These are phyloP conservation scores for Epirrita christyi DNA, from an alignment of 2,888 invertebrate genomes.

Conservation along the genomic window DNA sequence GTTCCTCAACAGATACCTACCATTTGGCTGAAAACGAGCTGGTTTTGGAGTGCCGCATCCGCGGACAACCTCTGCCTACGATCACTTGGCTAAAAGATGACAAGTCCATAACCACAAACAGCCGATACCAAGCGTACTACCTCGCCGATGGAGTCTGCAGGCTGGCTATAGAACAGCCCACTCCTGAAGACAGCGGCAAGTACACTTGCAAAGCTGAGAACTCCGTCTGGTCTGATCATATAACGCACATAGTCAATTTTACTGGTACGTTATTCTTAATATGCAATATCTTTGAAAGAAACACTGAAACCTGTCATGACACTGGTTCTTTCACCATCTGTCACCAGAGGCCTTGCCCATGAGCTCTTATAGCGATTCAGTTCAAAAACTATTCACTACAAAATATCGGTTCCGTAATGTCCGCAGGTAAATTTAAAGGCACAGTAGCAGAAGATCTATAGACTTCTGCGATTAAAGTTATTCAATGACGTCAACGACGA, in stretches of 20 bases:
- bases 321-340: no score
- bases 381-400: no score
- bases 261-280: conserved; percentile 75
- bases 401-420: no score
- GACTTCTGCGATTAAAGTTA: no score
- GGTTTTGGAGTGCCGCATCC: conserved; percentile 91
- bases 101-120: conserved; percentile 77
- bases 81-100: conserved; percentile 92
- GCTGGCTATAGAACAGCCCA: conserved; percentile 87
- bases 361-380: no score
- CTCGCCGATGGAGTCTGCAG: conserved; percentile 90
- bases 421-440: no score
- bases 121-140: conserved; percentile 87
- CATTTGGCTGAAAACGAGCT: conserved; percentile 89
- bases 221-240: conserved; percentile 89
- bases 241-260: conserved; percentile 89
- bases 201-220: conserved; percentile 92
- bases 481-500: no score
- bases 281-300: no score
- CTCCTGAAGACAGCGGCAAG: conserved; percentile 88
- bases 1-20: conserved; percentile 86
- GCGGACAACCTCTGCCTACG: conserved; percentile 89
- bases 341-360: no score
- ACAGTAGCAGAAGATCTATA: no score
- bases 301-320: no score